Evolutionary conservation across 64 coral and sea anemone genomes (phyloP).

Genomic region (Acropora yongei): DNA sequence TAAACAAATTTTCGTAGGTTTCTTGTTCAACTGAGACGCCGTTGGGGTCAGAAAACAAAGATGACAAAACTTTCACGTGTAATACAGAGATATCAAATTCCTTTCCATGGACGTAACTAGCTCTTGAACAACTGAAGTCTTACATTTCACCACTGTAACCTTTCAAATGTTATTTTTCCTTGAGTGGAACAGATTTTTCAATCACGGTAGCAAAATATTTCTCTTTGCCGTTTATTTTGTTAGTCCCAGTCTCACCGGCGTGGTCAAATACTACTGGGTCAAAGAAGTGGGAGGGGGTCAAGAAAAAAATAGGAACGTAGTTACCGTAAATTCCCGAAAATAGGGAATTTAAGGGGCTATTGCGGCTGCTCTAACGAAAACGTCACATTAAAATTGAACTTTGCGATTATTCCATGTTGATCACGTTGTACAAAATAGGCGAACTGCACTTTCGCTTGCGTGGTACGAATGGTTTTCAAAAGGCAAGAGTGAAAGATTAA

Average conservation of each 20-base stretch:
- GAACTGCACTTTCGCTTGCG: too few relatives aligned
- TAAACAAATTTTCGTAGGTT: not conserved
- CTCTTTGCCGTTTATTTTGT: not conserved
- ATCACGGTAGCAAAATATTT: slow-evolving; percentile 1
- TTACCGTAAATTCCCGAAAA: not conserved
- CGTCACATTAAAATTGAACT: too few relatives aligned
- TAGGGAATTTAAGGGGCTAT: not conserved
- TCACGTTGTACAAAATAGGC: too few relatives aligned
- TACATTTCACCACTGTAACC: not conserved
- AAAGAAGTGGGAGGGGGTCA: too few relatives aligned
- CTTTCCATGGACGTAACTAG: not conserved
- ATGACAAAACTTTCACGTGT: not conserved
- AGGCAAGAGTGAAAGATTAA: too few relatives aligned
- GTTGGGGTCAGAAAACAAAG: not conserved
- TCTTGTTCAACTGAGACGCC: not conserved
- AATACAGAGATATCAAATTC: not conserved
- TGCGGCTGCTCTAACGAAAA: too few relatives aligned
- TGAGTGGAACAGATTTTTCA: too few relatives aligned
- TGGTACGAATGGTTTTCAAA: too few relatives aligned
- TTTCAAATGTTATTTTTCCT: not conserved
- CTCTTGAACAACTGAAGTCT: not conserved
- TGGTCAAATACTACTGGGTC: not conserved
- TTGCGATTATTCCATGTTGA: too few relatives aligned
- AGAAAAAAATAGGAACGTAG: not conserved
- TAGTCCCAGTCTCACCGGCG: not conserved